phyloP scores from a whole-genome alignment of 1,140 invertebrate genomes.

The Trichogramma pretiosum region DNA sequence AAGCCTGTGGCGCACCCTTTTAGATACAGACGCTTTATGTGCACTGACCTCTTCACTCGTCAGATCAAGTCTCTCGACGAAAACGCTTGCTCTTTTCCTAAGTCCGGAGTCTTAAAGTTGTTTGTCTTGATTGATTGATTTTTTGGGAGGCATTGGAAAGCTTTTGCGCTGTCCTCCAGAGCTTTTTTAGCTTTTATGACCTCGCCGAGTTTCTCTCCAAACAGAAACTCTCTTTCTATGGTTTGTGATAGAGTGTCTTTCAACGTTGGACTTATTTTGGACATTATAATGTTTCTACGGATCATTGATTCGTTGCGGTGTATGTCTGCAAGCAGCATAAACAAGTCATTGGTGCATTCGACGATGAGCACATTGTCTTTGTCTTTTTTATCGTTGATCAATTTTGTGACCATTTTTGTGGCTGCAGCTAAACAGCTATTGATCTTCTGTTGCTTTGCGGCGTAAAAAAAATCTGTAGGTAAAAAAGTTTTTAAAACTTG shows the following conservation, averaged over 20 bases:
- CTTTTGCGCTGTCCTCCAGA: not conserved
- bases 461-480: no score
- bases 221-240: not conserved
- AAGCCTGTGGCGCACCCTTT: no score
- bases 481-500: no score
- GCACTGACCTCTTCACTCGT: no score
- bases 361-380: not conserved
- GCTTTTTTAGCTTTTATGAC: not conserved
- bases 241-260: not conserved
- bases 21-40: no score
- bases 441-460: not conserved
- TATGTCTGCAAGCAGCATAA: not conserved
- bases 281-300: not conserved
- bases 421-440: not conserved
- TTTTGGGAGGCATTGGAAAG: not conserved
- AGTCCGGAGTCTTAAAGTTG: slow-evolving; percentile 2
- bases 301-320: not conserved
- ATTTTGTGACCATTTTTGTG: not conserved
- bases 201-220: not conserved
- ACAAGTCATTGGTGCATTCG: not conserved
- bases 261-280: not conserved
- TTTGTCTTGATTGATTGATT: not conserved
- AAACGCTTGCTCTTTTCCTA: not conserved
- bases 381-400: not conserved
- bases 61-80: not conserved